Evolutionary conservation across 1,140 invertebrate genomes (phyloP).

Genomic region (Adelges cooleyi): DNA sequence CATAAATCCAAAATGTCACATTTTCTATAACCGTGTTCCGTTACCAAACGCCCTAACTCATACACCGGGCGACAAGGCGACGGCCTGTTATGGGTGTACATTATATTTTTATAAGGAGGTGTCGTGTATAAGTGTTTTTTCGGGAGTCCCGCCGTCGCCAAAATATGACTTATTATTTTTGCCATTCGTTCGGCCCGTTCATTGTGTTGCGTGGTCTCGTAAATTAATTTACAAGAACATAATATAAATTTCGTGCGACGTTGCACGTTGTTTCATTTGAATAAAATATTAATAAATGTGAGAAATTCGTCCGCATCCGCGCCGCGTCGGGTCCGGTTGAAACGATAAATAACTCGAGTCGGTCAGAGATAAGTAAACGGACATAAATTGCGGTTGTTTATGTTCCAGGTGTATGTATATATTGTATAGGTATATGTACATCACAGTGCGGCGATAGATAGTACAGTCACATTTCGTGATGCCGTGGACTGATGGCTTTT

Average conservation of each 20-base stretch:
- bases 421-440: neutral
- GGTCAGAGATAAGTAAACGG: neutral
- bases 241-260: neutral
- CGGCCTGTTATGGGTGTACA: too few relatives aligned
- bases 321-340: too few relatives aligned
- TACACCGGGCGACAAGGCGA: neutral
- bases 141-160: too few relatives aligned
- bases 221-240: too few relatives aligned
- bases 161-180: too few relatives aligned
- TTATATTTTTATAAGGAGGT: too few relatives aligned
- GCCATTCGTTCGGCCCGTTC: too few relatives aligned
- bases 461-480: neutral
- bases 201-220: too few relatives aligned
- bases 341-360: neutral
- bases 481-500: too few relatives aligned
- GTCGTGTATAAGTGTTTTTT: neutral
- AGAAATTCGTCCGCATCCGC: neutral
- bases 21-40: neutral
- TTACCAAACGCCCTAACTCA: too few relatives aligned
- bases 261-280: conserved; percentile 16
- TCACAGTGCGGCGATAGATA: too few relatives aligned
- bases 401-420: neutral
- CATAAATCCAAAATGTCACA: neutral
- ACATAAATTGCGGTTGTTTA: neutral
- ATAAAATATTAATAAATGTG: conserved; percentile 13